A percentile compares a stretch with the other conserved stretches of the same genome.
phyloP scores from a whole-genome alignment of 2,797 vertebrate species.

The Xenopus petersii region DNA sequence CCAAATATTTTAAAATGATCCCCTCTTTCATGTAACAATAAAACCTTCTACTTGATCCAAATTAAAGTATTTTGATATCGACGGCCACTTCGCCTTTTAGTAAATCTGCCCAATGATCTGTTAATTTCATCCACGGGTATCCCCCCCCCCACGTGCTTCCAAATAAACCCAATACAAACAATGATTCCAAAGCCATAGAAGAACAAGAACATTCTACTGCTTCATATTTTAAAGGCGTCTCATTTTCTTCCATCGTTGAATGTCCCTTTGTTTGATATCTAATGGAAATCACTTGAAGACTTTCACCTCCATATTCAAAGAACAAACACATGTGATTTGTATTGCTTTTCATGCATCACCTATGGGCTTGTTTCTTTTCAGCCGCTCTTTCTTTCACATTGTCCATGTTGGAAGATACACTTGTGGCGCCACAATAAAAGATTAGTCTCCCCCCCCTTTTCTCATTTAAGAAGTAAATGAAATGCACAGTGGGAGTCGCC shows the following conservation, averaged over 20 bases:
- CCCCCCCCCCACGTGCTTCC: no score
- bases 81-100: no score
- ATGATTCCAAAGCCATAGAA: no score
- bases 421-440: background rate
- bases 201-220: background rate
- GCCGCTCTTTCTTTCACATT: conserved; percentile 1
- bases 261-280: background rate
- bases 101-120: no score
- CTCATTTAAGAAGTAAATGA: conserved; percentile 26
- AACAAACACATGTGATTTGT: conserved; percentile 11
- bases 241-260: background rate
- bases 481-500: background rate
- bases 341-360: background rate
- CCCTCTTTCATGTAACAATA: no score
- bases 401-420: background rate
- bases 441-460: background rate
- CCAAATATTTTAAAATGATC: no score
- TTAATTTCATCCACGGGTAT: no score
- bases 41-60: no score
- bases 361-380: conserved; percentile 5
- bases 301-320: background rate
- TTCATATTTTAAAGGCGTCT: background rate
- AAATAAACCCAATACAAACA: no score
- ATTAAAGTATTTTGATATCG: no score
- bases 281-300: conserved; percentile 6